Base-by-base conservation (phyloP, 1,140 invertebrate species). In the Meteorus sp. region DNA sequence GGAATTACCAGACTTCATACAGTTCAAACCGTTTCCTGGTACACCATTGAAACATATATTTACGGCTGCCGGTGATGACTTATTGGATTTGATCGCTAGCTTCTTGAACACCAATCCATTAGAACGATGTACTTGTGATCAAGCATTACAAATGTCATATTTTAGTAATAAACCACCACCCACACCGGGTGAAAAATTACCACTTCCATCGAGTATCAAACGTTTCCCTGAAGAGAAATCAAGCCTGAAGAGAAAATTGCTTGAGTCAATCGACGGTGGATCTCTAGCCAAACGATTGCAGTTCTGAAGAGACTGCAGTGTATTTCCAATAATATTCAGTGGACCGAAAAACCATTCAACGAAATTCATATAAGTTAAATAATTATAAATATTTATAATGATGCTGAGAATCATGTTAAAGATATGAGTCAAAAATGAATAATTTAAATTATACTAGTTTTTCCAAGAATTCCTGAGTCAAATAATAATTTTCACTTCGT, bases 11-110 rank as follows among this genome's bases (percentile, higher is more conserved):
- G 95, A 98, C 80, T 99, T 90, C 75, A 89, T 99, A 33, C 86
- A 92, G 68, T 98, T 98, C 74, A 97, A 97, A 73, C 82, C 85
- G 2, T 93, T 92, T 67, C 87, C 90, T 5, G 85, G 89, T 0
- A 94, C 89, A 8, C 90, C 92, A 15, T 75, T 98, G 17, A 88
- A 90, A 55, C 88, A 95, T 65, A 97, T 99, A 66, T 99, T 99
- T 71, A 96, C 93, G 31, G 97, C 97, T 5, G 96, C 95, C 11
- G 84, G 87, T 8, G 91, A 97, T 79, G 97, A 99, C 82, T 81
- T 98, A n/a, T 73, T 99, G 4, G 85, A 90, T 62, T 76, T 99
- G 29, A 80, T 99, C 48, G 85, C 87, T 43, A 86, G 84, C 37
- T 81, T 98, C 50, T 82, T 99, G 0, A 82, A 85, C 11, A 83